Evolutionary conservation across 2,113 vertebrate genomes (phyloP).

Genomic region (Dascyllus trimaculatus): DNA sequence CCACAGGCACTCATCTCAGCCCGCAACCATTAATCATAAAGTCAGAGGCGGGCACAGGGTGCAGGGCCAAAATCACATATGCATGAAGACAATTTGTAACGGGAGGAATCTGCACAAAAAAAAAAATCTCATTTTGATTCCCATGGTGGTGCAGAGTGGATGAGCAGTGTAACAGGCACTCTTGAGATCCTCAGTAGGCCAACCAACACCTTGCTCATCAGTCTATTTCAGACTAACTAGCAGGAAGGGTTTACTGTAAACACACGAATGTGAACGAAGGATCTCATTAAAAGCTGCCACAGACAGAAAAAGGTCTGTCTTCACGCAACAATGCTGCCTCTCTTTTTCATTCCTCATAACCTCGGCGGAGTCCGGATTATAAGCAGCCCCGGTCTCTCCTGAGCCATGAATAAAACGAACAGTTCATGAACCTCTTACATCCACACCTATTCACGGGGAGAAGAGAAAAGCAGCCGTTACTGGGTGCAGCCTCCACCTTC

Average conservation of each 20-base stretch:
- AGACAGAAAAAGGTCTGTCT: conserved; percentile 41
- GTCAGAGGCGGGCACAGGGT: conserved; percentile 24
- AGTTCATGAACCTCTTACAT: conserved; percentile 64
- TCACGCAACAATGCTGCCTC: conserved; percentile 55
- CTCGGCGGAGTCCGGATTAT: conserved; percentile 48
- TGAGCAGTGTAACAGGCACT: background rate
- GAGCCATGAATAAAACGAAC: conserved; percentile 55
- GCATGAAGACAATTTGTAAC: conserved; percentile 42
- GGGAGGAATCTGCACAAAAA: conserved; percentile 42
- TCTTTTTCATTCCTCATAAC: conserved; percentile 42
- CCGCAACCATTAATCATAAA: conserved; percentile 63
- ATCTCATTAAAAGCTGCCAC: conserved; percentile 51
- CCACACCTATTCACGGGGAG: conserved; percentile 63
- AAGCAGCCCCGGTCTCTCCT: conserved; percentile 41
- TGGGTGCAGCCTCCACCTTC: conserved; percentile 51
- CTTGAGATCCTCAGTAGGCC: conserved; percentile 12
- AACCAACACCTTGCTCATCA: conserved; percentile 18
- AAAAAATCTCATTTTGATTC: conserved; percentile 7
- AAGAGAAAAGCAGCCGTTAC: conserved; percentile 53
- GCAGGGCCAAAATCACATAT: conserved; percentile 54
- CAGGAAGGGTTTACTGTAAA: conserved; percentile 51
- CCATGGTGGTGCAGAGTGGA: background rate
- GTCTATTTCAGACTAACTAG: conserved; percentile 44
- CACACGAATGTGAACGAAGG: conserved; percentile 12
- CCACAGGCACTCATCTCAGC: conserved; percentile 40